Evolutionary conservation across 2,797 vertebrate genomes (phyloP).

Genomic region (Nasua narica): DNA sequence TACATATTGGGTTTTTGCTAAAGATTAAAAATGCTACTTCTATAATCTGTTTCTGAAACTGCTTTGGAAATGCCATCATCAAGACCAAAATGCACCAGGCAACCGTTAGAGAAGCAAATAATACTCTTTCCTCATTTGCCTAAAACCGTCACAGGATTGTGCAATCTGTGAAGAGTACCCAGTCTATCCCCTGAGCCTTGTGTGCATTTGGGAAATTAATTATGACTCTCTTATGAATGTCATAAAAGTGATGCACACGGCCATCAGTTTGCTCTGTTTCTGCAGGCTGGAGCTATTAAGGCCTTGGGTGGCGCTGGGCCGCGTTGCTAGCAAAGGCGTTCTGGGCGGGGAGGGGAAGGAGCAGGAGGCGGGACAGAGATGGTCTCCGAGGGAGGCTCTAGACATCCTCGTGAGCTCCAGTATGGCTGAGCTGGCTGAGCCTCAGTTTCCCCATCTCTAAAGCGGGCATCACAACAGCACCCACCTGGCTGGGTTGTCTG

Average conservation of each 20-base stretch:
- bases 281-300: not conserved
- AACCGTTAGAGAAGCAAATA: constrained; percentile 54
- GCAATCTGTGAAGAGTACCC: constrained; percentile 7
- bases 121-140: constrained; percentile 43
- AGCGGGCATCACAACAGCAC: not conserved
- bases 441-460: not conserved
- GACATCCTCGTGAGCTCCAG: not conserved
- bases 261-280: not conserved
- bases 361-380: not conserved
- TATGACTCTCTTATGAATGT: not conserved
- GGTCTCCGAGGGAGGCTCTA: not conserved
- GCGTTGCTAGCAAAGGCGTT: not conserved
- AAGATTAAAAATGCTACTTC: constrained; percentile 61
- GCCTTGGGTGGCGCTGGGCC: not conserved
- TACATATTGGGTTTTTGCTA: constrained; percentile 29
- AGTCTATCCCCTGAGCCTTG: not conserved
- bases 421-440: too few relatives aligned
- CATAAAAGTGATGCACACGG: not conserved
- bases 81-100: constrained; percentile 34
- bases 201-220: constrained; percentile 52
- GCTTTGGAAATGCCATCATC: constrained; percentile 54
- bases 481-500: not conserved
- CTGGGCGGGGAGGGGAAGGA: too few relatives aligned
- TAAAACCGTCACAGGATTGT: not conserved
- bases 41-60: constrained; percentile 59